Conservation (phyloP, 2,888 invertebrate genomes). For the Argyresthia goedartella region DNA sequence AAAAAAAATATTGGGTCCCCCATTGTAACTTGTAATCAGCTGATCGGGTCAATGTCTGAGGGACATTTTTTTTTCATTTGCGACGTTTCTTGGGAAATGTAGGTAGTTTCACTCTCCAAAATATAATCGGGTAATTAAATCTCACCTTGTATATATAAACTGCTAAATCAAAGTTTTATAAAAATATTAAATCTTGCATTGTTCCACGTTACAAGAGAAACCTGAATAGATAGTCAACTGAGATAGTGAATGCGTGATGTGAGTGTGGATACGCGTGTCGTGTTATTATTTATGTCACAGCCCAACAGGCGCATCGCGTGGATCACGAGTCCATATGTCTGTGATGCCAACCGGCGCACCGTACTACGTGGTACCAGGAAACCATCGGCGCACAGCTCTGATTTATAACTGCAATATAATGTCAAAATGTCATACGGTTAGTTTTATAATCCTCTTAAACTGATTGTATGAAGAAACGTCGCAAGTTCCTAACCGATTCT, state of each 20-base stretch:
- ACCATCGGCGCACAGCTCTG: slow-evolving; percentile 24
- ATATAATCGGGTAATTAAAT: no score
- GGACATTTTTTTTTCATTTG: no score
- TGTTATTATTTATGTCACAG: slow-evolving; percentile 10
- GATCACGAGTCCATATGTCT: not conserved
- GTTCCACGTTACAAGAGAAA: no score
- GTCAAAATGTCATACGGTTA: slow-evolving; percentile 58
- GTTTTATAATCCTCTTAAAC: slow-evolving; percentile 61
- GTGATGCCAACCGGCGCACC: not conserved
- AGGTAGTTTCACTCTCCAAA: no score
- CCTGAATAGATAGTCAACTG: no score
- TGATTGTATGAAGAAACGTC: slow-evolving; percentile 23
- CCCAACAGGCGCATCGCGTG: slow-evolving; percentile 5
- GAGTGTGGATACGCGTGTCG: slow-evolving; percentile 6
- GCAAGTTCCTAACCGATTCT: not conserved
- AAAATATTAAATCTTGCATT: no score
- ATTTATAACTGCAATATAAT: slow-evolving; percentile 67
- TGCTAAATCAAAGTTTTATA: no score
- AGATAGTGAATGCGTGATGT: slow-evolving; percentile 3
- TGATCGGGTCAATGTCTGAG: no score
- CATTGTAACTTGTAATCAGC: no score
- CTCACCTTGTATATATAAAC: no score
- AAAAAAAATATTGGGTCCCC: no score
- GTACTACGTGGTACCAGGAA: not conserved
- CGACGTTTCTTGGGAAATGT: no score